Percentiles rank a stretch among this genome's conserved stretches.
These are phyloP conservation scores for Myzus persicae DNA, from an alignment of 1,140 invertebrate species.

Conservation along the genomic window DNA sequence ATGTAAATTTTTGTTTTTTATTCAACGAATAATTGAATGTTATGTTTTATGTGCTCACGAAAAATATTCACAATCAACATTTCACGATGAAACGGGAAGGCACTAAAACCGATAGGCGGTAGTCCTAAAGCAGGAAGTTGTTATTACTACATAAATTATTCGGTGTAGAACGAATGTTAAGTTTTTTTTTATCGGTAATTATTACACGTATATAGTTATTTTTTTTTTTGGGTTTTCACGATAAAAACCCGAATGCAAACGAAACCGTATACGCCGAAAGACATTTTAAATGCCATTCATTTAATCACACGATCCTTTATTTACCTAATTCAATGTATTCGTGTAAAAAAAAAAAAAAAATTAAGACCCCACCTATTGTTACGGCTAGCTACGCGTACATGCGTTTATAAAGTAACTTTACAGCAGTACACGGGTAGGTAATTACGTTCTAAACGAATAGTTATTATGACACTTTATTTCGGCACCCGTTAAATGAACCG, in stretches of 20 bases:
- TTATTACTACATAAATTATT: background rate
- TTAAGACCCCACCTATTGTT: background rate
- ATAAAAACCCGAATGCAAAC: background rate
- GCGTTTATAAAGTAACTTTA: too few species aligned
- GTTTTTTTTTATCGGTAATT: background rate
- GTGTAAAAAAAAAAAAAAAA: background rate
- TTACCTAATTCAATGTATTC: background rate
- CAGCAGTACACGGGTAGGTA: background rate
- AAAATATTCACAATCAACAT: background rate
- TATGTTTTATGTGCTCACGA: background rate
- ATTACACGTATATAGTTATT: background rate
- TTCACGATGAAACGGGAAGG: background rate
- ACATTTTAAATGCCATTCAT: background rate
- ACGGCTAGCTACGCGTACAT: background rate
- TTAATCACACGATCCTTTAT: background rate
- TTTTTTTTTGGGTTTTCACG: background rate
- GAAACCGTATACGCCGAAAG: background rate
- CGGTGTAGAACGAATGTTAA: background rate
- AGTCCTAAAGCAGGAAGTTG: background rate
- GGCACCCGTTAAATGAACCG: background rate
- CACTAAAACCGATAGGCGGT: background rate
- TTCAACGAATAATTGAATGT: background rate
- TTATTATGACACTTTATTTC: background rate
- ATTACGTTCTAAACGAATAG: background rate
- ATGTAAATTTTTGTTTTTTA: background rate